Conservation (phyloP, 2,113 vertebrate genomes). For the Halichoerus grypus region DNA sequence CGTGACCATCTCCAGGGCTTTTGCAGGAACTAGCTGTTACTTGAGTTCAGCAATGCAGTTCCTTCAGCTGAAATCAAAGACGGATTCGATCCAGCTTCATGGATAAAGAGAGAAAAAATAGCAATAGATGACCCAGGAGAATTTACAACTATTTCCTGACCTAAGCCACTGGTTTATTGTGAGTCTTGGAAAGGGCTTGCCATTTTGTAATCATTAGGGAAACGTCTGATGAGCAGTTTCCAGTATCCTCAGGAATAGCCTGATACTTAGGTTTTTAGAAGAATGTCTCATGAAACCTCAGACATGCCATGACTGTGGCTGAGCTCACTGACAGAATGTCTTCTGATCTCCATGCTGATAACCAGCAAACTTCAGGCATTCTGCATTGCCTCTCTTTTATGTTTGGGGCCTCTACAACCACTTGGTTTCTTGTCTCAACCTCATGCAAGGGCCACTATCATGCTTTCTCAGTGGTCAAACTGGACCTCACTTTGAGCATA, state of each 20-base stretch:
- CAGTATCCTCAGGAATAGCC: neutral
- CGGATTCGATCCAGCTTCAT: neutral
- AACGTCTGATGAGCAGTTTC: neutral
- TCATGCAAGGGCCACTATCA: neutral
- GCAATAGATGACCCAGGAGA: neutral
- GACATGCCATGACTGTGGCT: neutral
- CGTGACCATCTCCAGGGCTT: neutral
- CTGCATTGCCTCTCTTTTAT: neutral
- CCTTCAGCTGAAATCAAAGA: constrained; percentile 24
- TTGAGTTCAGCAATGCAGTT: neutral
- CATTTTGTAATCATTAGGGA: constrained; percentile 3
- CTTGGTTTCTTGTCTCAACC: neutral
- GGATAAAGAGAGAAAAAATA: constrained; percentile 4
- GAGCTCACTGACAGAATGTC: neutral
- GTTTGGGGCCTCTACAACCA: neutral
- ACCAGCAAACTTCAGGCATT: neutral
- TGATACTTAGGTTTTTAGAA: neutral
- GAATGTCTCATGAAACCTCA: neutral
- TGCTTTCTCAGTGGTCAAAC: neutral
- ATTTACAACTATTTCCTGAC: constrained; percentile 37
- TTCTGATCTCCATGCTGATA: neutral
- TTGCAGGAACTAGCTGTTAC: neutral
- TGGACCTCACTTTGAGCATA: neutral
- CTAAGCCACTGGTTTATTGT: constrained; percentile 26
- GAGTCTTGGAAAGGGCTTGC: constrained; percentile 33